Base-by-base conservation (phyloP, 2,888 invertebrate genomes). In the Sabatieria punctata region DNA sequence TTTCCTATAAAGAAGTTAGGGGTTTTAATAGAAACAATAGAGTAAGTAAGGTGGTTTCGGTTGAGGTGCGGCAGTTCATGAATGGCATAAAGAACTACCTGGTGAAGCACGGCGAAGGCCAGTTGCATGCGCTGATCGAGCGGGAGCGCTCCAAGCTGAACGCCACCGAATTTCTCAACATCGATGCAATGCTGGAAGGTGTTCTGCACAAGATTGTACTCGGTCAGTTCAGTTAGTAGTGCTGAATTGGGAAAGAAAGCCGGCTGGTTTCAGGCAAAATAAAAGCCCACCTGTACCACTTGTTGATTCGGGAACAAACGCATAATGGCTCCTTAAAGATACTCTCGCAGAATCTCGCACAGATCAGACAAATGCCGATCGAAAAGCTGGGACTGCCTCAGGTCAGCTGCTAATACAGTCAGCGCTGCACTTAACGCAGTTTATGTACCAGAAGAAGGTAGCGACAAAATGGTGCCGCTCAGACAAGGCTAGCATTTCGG, bases 61-160 rank as follows among this genome's bases (percentile, higher is more conserved):
- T 55, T 4, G 51, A 69, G 67, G 65, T 89, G 74, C 76, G 91
- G 1, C 89, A 91, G 67, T 95, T 93, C 65, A 89, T 93, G 85
- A 89, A 85, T 18, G 93, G 91, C 47, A 91, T 95, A 80, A 93
- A 93, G 68, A 95, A 95, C 68, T 95, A 91, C 68, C 73, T 93
- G 50, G 84, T 91, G 27, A 89, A 89, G 61, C 86, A 89, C 60
- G 91, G 91, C 19, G 91, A 93, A 65, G 79, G 82, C 51, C 84
- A 84, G 57, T 83, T 93, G 64, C 85, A 85, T 63, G 80, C 79
- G 57, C 80, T 89, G 65, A 85, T 93, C 40, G 85, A 88, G 66
- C 77, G 78, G 58, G 85, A 85, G 65, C 73, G 84, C 53, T 74
- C 76, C 46, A 82, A 82, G 73, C 72, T 93, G 48, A 83, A 82